Base-by-base conservation (phyloP, 2,797 vertebrate species). In the Malacoraja senta region DNA sequence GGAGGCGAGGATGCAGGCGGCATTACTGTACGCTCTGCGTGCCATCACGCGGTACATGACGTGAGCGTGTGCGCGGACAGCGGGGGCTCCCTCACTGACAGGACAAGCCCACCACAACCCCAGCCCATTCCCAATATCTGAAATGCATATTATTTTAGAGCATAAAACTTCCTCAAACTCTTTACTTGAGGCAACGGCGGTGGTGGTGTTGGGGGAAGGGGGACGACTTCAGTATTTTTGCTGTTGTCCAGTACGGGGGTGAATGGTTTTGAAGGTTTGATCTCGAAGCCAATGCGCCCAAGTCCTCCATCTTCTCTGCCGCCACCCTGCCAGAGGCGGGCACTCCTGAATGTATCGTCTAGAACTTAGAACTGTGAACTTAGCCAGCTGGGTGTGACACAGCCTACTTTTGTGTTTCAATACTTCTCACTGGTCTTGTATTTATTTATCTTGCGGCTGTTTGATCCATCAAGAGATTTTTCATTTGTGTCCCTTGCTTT, bases 11-110 rank as follows among this genome's bases (percentile, higher is more conserved):
- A 96, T 97, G 95, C 96, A 97, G 94, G 96, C 97, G 0, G 97
- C 97, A 38, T 94, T 97, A 94, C 96, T 97, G 7, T 97, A 97
- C 0, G 96, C 96, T 38, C 96, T 97, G 72, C 94, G 97, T 0
- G 97, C 97, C 0, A 95, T 97, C 95, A 97, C 97, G n/a, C 96
- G 95, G 91, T 96, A 97, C 94, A 97, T 97, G 97, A 97, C 97
- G 94, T 97, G 97, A 97, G 88, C 17, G 15, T 7, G 44, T 19
- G 1, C 7, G 29, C 65, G 61, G 65, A 91, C 86, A 35, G 2
- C 6, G 26, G 3, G 3, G 26, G 38, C 10, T 29, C 90, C 19
- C 15, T 19, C 38, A 53, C 71, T 29, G 90, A 2, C 74, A 44
- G 13, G 71, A 44, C 24, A 24, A 92, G 24, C 35, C 71, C 29